Evolutionary conservation across 1,140 invertebrate species (phyloP), one percentile per base, ranked within the genome.

Genomic region (Batillaria attramentaria): DNA sequence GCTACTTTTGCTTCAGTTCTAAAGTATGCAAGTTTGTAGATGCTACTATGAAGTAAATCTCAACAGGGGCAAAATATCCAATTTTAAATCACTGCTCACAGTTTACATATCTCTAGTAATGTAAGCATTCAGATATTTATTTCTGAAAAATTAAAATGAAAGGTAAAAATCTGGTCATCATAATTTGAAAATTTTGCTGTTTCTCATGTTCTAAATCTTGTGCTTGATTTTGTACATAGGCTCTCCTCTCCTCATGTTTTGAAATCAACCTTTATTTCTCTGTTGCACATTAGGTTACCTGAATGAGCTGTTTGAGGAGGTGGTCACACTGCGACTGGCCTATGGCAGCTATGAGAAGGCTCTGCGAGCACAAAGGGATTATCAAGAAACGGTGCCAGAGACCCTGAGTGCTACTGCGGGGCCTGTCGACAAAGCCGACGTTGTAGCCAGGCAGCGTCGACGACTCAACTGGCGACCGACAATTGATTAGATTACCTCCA

Each of bases 11-110:
- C 33, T 28, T 28, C 24, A 2, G 62, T 65, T 2, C 24, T 28
- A 65, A 65, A 65, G 33, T 28, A 65, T 65, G 62, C 62, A 65
- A 6, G 62, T n/a, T n/a, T n/a, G n/a, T n/a, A n/a, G n/a, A n/a
- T n/a, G n/a, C n/a, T n/a, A n/a, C n/a, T n/a, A n/a, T n/a, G n/a
- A n/a, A n/a, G n/a, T n/a, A n/a, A n/a, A n/a, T n/a, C n/a, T n/a
- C n/a, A n/a, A n/a, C n/a, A 65, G 33, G 1, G 24, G 24, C 24
- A 33, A 28, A 8, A 28, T 65, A 28, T 33, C 24, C 24, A 65
- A 65, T 28, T 65, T 2, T 65, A 33, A 24, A 65, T 33, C 2
- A 28, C 24, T 1, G 33, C 33, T 65, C n/a, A n/a, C n/a, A n/a
- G n/a, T n/a, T n/a, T n/a, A n/a, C n/a, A n/a, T n/a, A n/a, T n/a